Conservation (phyloP, 1,140 invertebrate species). For the Drosophila miranda region DNA sequence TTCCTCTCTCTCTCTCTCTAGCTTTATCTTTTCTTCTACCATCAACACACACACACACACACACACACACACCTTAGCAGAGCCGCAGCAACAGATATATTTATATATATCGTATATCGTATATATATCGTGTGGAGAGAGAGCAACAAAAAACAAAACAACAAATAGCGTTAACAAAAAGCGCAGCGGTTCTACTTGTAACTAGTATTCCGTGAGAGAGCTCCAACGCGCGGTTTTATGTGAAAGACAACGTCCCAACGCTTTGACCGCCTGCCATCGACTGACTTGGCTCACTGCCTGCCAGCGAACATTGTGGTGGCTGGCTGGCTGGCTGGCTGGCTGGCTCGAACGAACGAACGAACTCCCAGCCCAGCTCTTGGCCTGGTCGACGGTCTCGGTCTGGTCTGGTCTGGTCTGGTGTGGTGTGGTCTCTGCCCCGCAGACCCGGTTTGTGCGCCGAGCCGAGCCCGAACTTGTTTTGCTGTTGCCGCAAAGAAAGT, state of each 20-base stretch:
- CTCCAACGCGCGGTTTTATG: conserved; percentile 32
- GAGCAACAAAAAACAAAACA: conserved; percentile 27
- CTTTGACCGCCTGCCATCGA: conserved; percentile 66
- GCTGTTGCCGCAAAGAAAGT: conserved; percentile 63
- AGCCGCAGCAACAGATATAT: conserved; percentile 13
- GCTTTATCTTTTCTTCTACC: conserved; percentile 4
- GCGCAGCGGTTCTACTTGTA: conserved; percentile 16
- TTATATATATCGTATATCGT: conserved; percentile 4
- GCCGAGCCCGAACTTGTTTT: conserved; percentile 56
- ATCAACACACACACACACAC: conserved; percentile 3
- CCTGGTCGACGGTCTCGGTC: not conserved
- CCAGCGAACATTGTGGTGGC: conserved; percentile 17
- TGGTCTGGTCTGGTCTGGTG: too few species aligned
- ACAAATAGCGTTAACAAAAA: conserved; percentile 24
- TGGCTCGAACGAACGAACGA: conserved; percentile 4
- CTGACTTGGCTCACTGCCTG: conserved; percentile 63
- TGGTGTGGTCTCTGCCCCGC: conserved; percentile 1
- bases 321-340: conserved; percentile 30
- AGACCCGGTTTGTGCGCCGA: conserved; percentile 38
- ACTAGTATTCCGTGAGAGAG: conserved; percentile 11
- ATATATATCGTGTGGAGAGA: not conserved
- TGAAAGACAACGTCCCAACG: conserved; percentile 61
- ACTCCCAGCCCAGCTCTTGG: not conserved
- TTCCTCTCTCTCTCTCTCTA: conserved; percentile 11
- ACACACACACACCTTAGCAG: conserved; percentile 18